phyloP scores from a whole-genome alignment of 2,113 vertebrate species.

The Athene cunicularia region DNA sequence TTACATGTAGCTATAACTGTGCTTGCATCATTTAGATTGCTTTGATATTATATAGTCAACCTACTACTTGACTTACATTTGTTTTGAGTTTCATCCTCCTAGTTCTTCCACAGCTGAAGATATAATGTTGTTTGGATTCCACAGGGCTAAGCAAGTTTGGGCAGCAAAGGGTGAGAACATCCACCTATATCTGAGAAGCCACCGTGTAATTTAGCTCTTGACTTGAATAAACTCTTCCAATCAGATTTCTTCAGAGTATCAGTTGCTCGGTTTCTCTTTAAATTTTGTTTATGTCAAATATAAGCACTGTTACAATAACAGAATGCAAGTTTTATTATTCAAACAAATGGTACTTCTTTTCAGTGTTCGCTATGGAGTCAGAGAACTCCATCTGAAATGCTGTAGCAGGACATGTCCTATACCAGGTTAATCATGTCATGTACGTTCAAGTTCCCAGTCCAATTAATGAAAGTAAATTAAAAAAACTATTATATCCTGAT shows the following conservation, averaged over 20 bases:
- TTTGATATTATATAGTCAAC: not conserved
- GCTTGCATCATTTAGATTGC: not conserved
- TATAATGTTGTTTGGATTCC: not conserved
- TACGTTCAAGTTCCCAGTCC: not conserved
- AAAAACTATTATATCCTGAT: not conserved
- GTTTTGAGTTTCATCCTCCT: constrained; percentile 22
- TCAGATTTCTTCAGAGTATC: not conserved
- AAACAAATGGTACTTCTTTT: not conserved
- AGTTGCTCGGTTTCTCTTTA: constrained; percentile 23
- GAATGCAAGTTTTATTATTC: not conserved
- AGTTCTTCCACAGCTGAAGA: not conserved
- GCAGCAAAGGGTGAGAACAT: not conserved
- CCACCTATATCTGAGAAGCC: not conserved
- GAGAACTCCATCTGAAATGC: not conserved
- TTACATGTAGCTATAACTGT: not conserved
- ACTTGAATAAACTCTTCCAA: not conserved
- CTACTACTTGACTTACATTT: constrained; percentile 1
- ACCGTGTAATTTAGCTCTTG: not conserved
- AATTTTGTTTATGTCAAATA: not conserved
- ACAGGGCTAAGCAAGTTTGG: not conserved
- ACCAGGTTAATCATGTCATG: not conserved
- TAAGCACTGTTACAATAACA: not conserved
- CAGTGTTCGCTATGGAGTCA: not conserved
- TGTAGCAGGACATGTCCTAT: not conserved
- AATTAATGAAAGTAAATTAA: not conserved